phyloP scores from a whole-genome alignment of 2,888 invertebrate species.

The Sthenelais limicola region DNA sequence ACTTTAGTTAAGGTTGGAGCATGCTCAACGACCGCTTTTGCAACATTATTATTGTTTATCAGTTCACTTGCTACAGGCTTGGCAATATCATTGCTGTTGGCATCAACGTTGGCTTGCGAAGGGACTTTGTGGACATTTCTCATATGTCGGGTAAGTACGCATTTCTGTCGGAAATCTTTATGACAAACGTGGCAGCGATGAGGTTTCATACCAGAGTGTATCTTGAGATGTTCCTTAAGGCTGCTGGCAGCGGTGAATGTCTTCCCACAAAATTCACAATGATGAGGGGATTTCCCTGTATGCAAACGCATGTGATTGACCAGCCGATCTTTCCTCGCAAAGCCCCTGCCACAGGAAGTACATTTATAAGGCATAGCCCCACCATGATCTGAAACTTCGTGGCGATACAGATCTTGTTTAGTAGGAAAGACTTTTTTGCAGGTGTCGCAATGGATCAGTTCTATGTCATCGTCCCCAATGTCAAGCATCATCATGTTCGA shows the following conservation, averaged over 20 bases:
- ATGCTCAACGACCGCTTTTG: too few relatives aligned
- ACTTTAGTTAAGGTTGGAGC: too few relatives aligned
- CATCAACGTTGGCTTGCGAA: too few relatives aligned
- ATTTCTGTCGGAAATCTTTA: constrained; percentile 25
- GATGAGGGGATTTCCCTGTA: constrained; percentile 20
- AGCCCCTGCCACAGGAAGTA: constrained; percentile 22
- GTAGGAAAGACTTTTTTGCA: not conserved
- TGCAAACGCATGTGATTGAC: constrained; percentile 18
- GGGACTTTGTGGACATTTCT: constrained; percentile 20
- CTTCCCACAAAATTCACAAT: constrained; percentile 2
- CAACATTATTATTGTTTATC: too few relatives aligned
- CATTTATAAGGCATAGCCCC: constrained; percentile 8
- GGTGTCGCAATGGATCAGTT: not conserved
- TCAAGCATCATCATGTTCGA: too few relatives aligned
- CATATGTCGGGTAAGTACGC: constrained; percentile 21
- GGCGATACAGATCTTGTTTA: constrained; percentile 19
- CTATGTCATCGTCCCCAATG: too few relatives aligned
- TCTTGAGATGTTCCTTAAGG: constrained; percentile 29
- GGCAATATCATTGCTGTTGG: too few relatives aligned
- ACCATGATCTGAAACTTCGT: not conserved
- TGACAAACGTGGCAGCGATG: constrained; percentile 16
- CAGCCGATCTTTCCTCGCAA: constrained; percentile 8
- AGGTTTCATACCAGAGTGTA: constrained; percentile 25
- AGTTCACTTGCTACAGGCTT: too few relatives aligned
- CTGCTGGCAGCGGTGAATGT: constrained; percentile 26